phyloP scores from a whole-genome alignment of 2,888 invertebrate species.

The Cheilosia pagana region DNA sequence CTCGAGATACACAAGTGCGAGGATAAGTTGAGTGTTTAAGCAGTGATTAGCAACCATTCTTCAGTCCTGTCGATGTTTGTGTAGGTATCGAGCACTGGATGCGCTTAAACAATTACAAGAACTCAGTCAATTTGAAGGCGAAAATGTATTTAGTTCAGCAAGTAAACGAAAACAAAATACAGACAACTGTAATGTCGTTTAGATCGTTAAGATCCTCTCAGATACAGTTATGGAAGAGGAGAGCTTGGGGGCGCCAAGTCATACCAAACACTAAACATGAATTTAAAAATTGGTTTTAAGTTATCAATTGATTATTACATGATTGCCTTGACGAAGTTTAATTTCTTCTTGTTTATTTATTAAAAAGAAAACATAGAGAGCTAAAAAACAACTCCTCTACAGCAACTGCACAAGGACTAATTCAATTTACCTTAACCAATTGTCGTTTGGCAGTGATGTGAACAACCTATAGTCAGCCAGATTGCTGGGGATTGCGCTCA shows the following conservation, averaged over 20 bases:
- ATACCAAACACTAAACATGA: too few relatives aligned
- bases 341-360: too few relatives aligned
- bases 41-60: not conserved
- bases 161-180: not conserved
- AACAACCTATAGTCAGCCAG: slow-evolving; percentile 81
- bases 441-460: slow-evolving; percentile 83
- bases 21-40: not conserved
- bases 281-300: too few relatives aligned
- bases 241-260: too few relatives aligned
- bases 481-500: slow-evolving; percentile 81
- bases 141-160: not conserved
- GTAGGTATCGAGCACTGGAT: not conserved
- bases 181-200: too few relatives aligned
- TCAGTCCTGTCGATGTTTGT: not conserved
- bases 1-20: not conserved
- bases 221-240: too few relatives aligned
- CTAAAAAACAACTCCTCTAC: too few relatives aligned
- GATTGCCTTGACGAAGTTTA: too few relatives aligned
- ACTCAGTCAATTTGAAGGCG: not conserved
- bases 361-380: too few relatives aligned
- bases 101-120: slow-evolving; percentile 28
- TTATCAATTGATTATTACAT: too few relatives aligned
- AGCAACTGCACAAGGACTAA: not conserved
- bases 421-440: slow-evolving; percentile 81
- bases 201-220: too few relatives aligned